Conservation (phyloP, 2,888 invertebrate species). For the Pachymerium ferrugineum region DNA sequence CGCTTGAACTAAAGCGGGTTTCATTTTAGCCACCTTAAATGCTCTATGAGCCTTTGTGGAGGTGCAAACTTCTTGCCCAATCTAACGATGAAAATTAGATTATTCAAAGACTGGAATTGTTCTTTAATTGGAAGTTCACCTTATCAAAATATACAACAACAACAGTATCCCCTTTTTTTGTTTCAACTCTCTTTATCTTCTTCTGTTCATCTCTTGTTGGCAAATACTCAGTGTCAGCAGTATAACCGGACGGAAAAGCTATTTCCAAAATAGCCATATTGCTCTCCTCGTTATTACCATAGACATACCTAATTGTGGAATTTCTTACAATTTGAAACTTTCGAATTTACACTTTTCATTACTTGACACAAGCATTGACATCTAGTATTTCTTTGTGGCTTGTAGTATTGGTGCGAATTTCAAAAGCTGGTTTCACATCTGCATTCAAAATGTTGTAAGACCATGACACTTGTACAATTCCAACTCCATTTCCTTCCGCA, state of each 20-base stretch:
- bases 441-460: slow-evolving; percentile 38
- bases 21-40: slow-evolving; percentile 76
- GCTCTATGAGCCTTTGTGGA: slow-evolving; percentile 61
- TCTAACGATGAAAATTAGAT: no score
- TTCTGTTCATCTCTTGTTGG: slow-evolving; percentile 39
- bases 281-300: slow-evolving; percentile 49
- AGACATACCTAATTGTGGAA: no score
- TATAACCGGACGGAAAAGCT: slow-evolving; percentile 82
- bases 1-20: slow-evolving; percentile 75
- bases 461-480: slow-evolving; percentile 39
- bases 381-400: slow-evolving; percentile 37
- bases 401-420: slow-evolving; percentile 35
- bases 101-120: no score
- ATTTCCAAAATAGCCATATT: slow-evolving; percentile 90
- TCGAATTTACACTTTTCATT: neutral
- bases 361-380: slow-evolving; percentile 39
- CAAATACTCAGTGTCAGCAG: slow-evolving; percentile 66
- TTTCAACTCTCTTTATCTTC: slow-evolving; percentile 61
- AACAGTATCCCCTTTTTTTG: slow-evolving; percentile 60
- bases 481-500: slow-evolving; percentile 39
- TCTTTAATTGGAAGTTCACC: no score
- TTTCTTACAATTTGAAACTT: no score
- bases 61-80: slow-evolving; percentile 28
- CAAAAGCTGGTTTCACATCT: slow-evolving; percentile 36
- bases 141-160: slow-evolving; percentile 68